Evolutionary conservation across 2,797 vertebrate species (phyloP).

Genomic region (Manis javanica): DNA sequence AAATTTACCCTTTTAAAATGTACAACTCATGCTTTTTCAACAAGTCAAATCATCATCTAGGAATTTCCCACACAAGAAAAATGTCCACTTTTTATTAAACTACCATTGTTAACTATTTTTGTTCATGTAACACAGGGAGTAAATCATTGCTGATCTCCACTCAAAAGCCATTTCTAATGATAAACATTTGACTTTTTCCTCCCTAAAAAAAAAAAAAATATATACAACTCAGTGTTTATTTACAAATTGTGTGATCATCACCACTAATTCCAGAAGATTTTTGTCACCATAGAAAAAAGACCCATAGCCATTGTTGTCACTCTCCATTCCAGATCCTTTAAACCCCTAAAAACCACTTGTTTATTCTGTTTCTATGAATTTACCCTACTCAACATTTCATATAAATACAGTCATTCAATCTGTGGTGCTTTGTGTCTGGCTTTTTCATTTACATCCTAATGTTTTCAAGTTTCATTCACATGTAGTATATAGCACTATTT

Average conservation of each 20-base stretch:
- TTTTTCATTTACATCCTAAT: neutral
- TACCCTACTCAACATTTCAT: neutral
- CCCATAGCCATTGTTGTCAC: accelerated
- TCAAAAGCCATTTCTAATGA: too few relatives aligned
- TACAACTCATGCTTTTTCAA: neutral
- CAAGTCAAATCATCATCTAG: too few relatives aligned
- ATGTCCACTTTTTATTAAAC: too few relatives aligned
- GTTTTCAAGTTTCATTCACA: neutral
- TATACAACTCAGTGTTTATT: neutral
- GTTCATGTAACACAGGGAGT: too few relatives aligned
- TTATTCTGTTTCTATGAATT: neutral
- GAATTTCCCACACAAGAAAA: too few relatives aligned
- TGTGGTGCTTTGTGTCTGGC: neutral
- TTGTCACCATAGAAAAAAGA: neutral
- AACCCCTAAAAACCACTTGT: neutral
- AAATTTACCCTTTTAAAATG: neutral
- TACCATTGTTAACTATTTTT: too few relatives aligned
- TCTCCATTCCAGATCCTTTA: neutral
- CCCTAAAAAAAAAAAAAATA: too few relatives aligned
- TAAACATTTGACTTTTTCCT: too few relatives aligned
- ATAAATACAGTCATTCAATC: neutral
- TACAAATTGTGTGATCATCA: neutral
- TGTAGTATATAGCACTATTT: neutral
- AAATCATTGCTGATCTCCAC: too few relatives aligned
- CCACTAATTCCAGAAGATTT: neutral